Conservation (phyloP, 2,888 invertebrate genomes). For the Acanthosepion pharaonis region DNA sequence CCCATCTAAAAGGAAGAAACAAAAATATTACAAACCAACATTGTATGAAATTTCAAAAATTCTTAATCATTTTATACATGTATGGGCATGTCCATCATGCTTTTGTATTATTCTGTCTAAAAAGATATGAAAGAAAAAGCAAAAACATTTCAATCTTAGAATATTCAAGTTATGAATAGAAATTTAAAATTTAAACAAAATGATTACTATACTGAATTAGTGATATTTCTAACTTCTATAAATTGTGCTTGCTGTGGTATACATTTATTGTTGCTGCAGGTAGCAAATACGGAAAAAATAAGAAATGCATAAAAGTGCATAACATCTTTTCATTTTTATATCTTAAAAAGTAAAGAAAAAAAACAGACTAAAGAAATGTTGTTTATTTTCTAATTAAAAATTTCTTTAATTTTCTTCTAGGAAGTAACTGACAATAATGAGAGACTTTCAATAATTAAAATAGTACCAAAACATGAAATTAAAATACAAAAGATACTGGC, state of each 20-base stretch:
- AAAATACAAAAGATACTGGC: neutral
- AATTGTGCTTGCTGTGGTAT: neutral
- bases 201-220: neutral
- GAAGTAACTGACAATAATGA: too few relatives aligned
- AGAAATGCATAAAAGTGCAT: neutral
- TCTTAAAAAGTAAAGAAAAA: neutral
- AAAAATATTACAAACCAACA: neutral
- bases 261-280: neutral
- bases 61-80: neutral
- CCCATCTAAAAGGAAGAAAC: constrained; percentile 33
- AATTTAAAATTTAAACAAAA: neutral
- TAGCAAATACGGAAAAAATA: neutral
- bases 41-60: neutral
- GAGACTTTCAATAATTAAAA: neutral
- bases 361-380: too few relatives aligned
- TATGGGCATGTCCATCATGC: neutral
- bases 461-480: neutral
- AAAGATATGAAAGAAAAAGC: neutral
- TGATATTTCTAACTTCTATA: neutral
- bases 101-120: neutral
- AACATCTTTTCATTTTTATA: neutral
- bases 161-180: neutral
- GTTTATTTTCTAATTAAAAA: too few relatives aligned
- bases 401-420: too few relatives aligned
- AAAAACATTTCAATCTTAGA: neutral